Conservation (phyloP, 2,113 vertebrate species). For the Trogon surrucura region DNA sequence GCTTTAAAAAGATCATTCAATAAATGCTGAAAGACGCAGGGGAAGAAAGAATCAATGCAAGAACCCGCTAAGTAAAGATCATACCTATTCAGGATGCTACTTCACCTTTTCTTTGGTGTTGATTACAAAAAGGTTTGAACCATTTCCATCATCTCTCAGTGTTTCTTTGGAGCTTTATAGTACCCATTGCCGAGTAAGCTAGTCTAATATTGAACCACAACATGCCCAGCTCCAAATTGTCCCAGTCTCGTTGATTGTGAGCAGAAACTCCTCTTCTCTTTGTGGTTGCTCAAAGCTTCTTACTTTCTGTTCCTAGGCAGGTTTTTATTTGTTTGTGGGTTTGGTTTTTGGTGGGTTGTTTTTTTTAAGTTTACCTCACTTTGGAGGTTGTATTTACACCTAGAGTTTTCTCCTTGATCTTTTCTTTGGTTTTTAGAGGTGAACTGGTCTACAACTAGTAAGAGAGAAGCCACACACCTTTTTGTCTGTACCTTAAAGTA, state of each 20-base stretch:
- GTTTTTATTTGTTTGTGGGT: too few relatives aligned
- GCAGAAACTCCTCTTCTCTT: neutral
- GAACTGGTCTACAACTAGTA: neutral
- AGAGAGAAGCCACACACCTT: neutral
- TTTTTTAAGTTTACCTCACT: neutral
- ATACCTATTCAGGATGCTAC: neutral
- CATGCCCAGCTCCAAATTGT: neutral
- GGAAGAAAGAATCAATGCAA: neutral
- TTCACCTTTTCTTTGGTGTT: neutral
- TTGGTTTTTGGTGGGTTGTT: too few relatives aligned
- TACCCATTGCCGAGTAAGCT: neutral
- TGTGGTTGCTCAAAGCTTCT: neutral
- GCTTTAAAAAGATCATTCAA: neutral
- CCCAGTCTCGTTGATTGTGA: neutral
- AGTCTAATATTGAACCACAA: neutral
- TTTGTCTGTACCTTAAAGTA: neutral
- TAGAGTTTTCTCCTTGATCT: neutral
- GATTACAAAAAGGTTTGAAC: neutral
- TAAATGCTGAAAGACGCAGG: too few relatives aligned
- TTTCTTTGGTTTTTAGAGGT: neutral
- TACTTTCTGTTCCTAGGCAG: neutral
- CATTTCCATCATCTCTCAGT: neutral
- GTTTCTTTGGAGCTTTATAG: neutral
- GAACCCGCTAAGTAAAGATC: neutral
- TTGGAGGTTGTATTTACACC: neutral